These are phyloP conservation scores for Pocillopora damicornis DNA, from an alignment of 64 coral and sea anemone species.

Conservation along the genomic window DNA sequence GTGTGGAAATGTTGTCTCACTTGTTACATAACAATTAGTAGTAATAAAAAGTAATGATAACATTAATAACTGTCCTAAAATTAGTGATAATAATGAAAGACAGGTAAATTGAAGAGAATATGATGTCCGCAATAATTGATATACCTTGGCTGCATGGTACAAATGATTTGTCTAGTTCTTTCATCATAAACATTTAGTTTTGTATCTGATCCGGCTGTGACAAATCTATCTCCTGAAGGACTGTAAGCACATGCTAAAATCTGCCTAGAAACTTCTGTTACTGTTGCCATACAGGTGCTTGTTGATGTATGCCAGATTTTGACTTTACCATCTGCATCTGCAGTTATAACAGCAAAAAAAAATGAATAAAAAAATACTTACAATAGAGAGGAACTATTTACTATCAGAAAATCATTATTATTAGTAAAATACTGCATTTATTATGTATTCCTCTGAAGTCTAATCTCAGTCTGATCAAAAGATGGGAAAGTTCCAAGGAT, in stretches of 20 bases:
- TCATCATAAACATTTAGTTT: constrained; percentile 90
- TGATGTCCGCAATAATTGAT: not conserved
- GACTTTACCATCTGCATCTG: constrained; percentile 95
- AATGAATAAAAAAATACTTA: too few species aligned
- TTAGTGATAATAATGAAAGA: not conserved
- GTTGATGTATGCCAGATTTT: constrained; percentile 95
- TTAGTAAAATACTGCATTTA: too few species aligned
- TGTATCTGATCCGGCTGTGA: constrained; percentile 88
- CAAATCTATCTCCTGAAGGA: constrained; percentile 59
- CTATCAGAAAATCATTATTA: too few species aligned
- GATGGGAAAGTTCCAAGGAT: too few species aligned
- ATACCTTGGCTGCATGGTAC: constrained; percentile 89
- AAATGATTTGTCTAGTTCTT: constrained; percentile 74
- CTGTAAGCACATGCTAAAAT: constrained; percentile 87
- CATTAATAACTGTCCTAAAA: too few species aligned
- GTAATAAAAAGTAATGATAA: too few species aligned
- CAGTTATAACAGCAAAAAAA: not conserved
- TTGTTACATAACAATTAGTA: too few species aligned
- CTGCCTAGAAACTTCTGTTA: constrained; percentile 66
- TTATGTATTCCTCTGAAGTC: too few species aligned
- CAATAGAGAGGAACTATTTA: too few species aligned
- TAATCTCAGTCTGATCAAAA: too few species aligned
- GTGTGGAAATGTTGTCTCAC: too few species aligned
- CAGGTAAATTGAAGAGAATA: not conserved
- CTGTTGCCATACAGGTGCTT: constrained; percentile 73